Base-by-base conservation (phyloP, 1,140 invertebrate genomes). In the Wiebesia pumilae region DNA sequence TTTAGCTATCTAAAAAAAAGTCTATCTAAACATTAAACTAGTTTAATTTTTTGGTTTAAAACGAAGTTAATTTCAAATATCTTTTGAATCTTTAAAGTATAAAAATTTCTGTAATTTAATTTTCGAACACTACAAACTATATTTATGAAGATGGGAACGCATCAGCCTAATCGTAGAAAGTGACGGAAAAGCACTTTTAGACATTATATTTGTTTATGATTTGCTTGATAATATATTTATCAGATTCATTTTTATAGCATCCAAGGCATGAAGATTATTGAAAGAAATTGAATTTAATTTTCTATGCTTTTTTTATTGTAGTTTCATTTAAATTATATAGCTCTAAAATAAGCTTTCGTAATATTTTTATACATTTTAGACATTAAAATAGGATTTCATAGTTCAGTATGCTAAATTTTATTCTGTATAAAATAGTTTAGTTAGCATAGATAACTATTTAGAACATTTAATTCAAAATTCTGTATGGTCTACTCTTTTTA, bases 151-250 rank as follows among this genome's bases (percentile, higher is more conserved):
- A 87, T 87, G 82, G 67, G 77, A 87, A 79, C 30, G 67, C 77
- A 33, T 27, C 73, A 84, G 51, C 38, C 51, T 83, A 40, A 51
- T 71, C 16, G 73, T 79, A 75, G 40, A 78, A 30, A 24, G 43
- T 82, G 54, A 65, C 71, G 47, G 62, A 80, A 71, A 80, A 83
- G 81, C 82, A 83, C 85, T 40, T 47, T 83, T 87, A 82, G 79
- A 86, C 58, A 51, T 69, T 83, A 77, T 65, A 71, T 67, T 58
- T 85, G 14, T 73, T 33, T 69, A 79, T 83, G 14, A 87, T 69
- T 71, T 87, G 81, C 86, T 71, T 87, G 65, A 81, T 78, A 33
- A 71, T 21, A 58, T 62, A 40, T 47, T 73, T 80, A 85, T 30
- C 35, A 78, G 33, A 80, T 21, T 69, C 30, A 58, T 85, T 80